A percentile compares a stretch with the other conserved stretches of the same genome.
These are phyloP conservation scores for Podabrus alpinus DNA, from an alignment of 2,888 invertebrate species.

Conservation along the genomic window DNA sequence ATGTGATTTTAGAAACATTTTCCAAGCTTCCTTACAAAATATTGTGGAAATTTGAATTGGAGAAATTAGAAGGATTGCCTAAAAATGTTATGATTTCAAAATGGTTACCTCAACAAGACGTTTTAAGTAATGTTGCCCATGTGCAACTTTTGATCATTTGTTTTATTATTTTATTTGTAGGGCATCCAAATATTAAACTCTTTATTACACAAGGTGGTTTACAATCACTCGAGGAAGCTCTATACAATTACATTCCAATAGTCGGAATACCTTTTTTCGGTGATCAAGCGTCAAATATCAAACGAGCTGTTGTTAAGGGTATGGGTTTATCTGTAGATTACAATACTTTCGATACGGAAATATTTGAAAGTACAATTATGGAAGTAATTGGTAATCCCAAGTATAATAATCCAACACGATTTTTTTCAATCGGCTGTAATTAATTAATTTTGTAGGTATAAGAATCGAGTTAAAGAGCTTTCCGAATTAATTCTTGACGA, in stretches of 20 bases:
- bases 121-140: constrained; percentile 44
- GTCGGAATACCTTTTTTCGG: constrained; percentile 53
- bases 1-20: constrained; percentile 48
- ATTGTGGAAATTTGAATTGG: constrained; percentile 55
- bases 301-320: constrained; percentile 26
- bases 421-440: background rate
- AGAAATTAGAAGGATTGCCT: constrained; percentile 42
- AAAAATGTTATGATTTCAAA: constrained; percentile 51
- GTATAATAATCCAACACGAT: constrained; percentile 1
- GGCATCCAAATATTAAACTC: constrained; percentile 55
- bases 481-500: constrained; percentile 36
- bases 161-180: background rate
- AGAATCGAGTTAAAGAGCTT: constrained; percentile 28
- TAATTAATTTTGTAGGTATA: constrained; percentile 38
- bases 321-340: constrained; percentile 48
- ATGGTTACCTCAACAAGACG: constrained; percentile 54
- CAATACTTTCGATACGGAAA: constrained; percentile 41
- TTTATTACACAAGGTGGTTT: constrained; percentile 58
- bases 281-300: constrained; percentile 53
- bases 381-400: constrained; percentile 25
- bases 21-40: constrained; percentile 51
- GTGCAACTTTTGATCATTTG: background rate
- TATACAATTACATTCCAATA: constrained; percentile 53
- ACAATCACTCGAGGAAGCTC: constrained; percentile 56
- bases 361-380: constrained; percentile 42